Base-by-base conservation (phyloP, 1,140 invertebrate genomes). In the Anastrepha ludens region DNA sequence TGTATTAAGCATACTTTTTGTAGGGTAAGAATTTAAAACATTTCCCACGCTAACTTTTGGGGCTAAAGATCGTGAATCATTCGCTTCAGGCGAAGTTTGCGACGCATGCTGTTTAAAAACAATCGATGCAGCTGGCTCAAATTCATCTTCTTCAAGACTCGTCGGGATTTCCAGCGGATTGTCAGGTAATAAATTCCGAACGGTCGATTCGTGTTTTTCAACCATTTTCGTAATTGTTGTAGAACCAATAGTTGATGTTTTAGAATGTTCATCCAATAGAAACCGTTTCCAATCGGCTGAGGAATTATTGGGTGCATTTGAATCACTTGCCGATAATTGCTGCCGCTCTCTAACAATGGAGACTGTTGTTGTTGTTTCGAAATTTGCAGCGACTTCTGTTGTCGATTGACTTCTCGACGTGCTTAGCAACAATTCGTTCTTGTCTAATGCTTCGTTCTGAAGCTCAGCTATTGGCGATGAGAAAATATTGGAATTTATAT, bases 71-170 rank as follows among this genome's bases (percentile, higher is more conserved):
- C 47, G 6, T 17, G 17, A n/a, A 5, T 50, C 15, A 47, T 47
- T 15, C 2, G 70, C 15, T n/a, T 15, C 85, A 39, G 29, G 41
- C 5, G 85, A 17, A 15, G 17, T 15, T 41, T 29, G 3, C 20
- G 59, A 2, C 20, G 85, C 58, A n/a, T 41, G 17, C 3, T 58
- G 59, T 62, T 86, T 86, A 50, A 86, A 41, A 41, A 86, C 58
- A 15, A 86, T 29, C 15, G 85, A 86, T n/a, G 85, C 85, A 47
- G 13, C 59, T n/a, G 85, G 85, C 50, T 86, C 85, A 55, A 81
- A 81, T 50, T 81, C 74, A 81, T n/a, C n/a, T 50, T 47, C 47
- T 50, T 81, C 47, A 29, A 81, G 44, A 20, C 17, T 81, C n/a
- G 44, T 20, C 9, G 47, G 47, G 9, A 55, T 29, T 81, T 55